Evolutionary conservation across 2,113 vertebrate species (phyloP).

Genomic region (Mobula hypostoma): DNA sequence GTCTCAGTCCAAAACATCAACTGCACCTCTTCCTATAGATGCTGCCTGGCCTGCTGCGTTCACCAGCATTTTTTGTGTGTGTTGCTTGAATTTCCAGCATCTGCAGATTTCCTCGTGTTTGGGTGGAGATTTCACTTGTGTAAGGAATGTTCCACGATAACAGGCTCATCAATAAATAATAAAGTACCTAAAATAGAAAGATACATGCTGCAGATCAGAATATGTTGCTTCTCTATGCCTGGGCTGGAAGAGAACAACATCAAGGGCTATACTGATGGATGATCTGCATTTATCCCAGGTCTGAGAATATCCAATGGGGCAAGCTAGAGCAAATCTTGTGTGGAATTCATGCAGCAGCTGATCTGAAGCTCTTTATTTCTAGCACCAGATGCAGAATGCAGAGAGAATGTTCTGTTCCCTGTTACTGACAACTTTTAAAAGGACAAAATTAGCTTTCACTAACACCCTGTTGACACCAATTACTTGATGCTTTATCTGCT

Average conservation of each 20-base stretch:
- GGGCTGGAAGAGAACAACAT: not conserved
- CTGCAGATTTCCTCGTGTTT: too few species aligned
- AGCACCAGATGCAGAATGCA: not conserved
- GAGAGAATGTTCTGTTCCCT: not conserved
- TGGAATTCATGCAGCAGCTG: not conserved
- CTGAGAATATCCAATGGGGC: not conserved
- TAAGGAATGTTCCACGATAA: not conserved
- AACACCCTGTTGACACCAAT: not conserved
- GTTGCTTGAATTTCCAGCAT: too few species aligned
- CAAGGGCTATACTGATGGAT: not conserved
- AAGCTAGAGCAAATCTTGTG: not conserved
- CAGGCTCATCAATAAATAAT: not conserved
- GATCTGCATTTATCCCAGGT: too few species aligned
- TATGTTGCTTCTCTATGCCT: not conserved
- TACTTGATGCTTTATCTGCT: not conserved
- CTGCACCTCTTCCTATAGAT: too few species aligned
- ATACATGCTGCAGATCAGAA: not conserved
- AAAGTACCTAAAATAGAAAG: too few species aligned
- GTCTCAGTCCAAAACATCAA: too few species aligned
- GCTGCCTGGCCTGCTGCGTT: too few species aligned
- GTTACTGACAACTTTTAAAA: not conserved
- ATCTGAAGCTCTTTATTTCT: not conserved
- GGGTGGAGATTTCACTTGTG: not conserved
- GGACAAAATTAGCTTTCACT: not conserved
- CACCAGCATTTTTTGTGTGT: too few species aligned